phyloP scores from a whole-genome alignment of 2,797 vertebrate species.

The Hylomyscus alleni region DNA sequence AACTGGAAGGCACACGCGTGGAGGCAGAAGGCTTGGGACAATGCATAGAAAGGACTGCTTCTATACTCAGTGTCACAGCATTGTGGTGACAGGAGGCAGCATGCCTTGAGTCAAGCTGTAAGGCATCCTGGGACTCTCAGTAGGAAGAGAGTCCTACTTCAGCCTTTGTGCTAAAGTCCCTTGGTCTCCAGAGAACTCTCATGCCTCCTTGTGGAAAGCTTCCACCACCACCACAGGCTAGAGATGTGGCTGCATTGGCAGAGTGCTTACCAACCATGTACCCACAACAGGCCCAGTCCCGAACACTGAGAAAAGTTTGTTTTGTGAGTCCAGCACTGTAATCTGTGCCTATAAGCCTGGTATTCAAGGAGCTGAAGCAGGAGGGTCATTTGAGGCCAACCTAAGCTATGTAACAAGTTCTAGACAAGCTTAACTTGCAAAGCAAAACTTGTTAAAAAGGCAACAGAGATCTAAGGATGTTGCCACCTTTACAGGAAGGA shows the following conservation, averaged over 20 bases:
- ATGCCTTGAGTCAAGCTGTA: not conserved
- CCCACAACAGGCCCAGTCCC: not conserved
- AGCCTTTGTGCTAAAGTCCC: not conserved
- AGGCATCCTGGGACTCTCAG: not conserved
- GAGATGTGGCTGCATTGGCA: not conserved
- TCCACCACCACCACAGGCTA: not conserved
- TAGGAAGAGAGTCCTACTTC: not conserved
- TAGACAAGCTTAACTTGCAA: not conserved
- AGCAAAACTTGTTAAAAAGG: not conserved
- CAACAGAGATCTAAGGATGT: not conserved
- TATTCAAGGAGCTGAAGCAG: too few relatives aligned
- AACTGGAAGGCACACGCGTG: rapidly evolving
- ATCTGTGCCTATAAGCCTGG: not conserved
- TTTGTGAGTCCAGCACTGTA: not conserved
- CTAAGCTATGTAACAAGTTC: not conserved
- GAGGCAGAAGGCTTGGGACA: not conserved
- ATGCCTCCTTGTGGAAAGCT: not conserved
- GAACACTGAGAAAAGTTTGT: not conserved
- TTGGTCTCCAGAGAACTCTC: not conserved
- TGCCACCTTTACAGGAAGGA: not conserved
- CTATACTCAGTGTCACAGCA: too few relatives aligned
- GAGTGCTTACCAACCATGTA: not conserved
- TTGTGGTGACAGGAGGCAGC: not conserved
- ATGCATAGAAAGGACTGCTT: not conserved
- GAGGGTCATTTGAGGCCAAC: not conserved